phyloP scores from a whole-genome alignment of 2,888 invertebrate genomes.

The Epinotia nisella region DNA sequence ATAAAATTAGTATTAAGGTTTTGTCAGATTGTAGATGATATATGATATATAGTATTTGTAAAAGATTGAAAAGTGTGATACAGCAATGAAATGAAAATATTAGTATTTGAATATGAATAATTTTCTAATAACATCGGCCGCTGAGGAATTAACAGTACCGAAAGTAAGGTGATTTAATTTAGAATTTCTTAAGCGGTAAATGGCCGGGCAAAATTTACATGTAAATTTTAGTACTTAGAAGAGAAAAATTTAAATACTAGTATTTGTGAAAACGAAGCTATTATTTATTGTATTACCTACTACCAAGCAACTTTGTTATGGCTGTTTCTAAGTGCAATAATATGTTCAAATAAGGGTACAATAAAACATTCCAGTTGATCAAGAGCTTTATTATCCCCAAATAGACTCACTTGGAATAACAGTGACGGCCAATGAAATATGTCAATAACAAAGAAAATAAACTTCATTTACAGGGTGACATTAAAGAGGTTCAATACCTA shows the following conservation, averaged over 20 bases:
- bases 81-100: conserved; percentile 3
- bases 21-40: conserved; percentile 1
- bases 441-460: too few relatives aligned
- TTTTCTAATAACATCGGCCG: neutral
- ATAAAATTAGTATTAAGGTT: conserved; percentile 24
- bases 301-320: conserved; percentile 43
- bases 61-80: conserved; percentile 12
- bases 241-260: neutral
- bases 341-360: conserved; percentile 59
- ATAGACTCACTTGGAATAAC: too few relatives aligned
- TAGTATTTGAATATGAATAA: neutral
- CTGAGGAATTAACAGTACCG: neutral
- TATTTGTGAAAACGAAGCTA: neutral
- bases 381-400: conserved; percentile 36
- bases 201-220: conserved; percentile 15
- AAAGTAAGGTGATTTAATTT: conserved; percentile 10
- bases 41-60: conserved; percentile 11
- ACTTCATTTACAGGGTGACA: too few relatives aligned
- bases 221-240: conserved; percentile 1
- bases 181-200: neutral
- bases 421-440: too few relatives aligned
- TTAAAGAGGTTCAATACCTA: too few relatives aligned
- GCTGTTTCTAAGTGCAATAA: conserved; percentile 71
- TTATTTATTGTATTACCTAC: conserved; percentile 53
- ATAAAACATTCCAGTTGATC: conserved; percentile 50